Percentiles rank a stretch among this genome's conserved stretches.
These are phyloP conservation scores for Pocillopora meandrina DNA, from an alignment of 92 coral and sea anemone species.

Conservation along the genomic window DNA sequence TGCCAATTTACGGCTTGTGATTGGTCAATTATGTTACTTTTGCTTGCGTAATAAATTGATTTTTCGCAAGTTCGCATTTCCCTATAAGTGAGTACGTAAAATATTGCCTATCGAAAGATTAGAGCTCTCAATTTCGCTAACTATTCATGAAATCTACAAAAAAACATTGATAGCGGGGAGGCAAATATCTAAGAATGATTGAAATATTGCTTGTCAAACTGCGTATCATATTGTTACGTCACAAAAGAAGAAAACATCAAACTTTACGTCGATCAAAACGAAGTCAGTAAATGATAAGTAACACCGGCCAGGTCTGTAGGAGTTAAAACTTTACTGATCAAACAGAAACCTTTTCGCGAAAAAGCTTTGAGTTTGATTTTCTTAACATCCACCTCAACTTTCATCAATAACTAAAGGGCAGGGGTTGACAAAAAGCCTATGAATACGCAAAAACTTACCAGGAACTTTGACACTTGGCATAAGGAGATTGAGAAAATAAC, in stretches of 20 bases:
- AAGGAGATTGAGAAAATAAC: too few species aligned
- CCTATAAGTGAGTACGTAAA: not conserved
- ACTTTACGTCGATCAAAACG: not conserved
- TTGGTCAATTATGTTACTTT: slow-evolving; percentile 24
- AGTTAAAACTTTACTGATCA: not conserved
- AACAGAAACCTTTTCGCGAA: slow-evolving; percentile 1
- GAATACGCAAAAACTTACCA: too few species aligned
- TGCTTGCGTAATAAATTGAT: slow-evolving; percentile 45
- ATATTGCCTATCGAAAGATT: not conserved
- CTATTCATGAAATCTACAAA: not conserved
- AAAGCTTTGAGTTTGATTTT: not conserved
- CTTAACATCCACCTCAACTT: too few species aligned
- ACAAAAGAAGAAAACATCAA: not conserved
- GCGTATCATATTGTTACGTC: not conserved
- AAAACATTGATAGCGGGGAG: not conserved
- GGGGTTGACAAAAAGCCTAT: too few species aligned
- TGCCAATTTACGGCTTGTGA: slow-evolving; percentile 28
- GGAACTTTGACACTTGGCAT: too few species aligned
- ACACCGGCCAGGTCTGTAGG: not conserved
- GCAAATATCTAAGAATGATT: not conserved
- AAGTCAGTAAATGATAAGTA: not conserved
- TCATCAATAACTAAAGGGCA: too few species aligned
- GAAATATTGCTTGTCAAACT: slow-evolving; percentile 3
- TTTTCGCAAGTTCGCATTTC: slow-evolving; percentile 9
- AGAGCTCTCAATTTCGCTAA: not conserved